Conservation (phyloP, 1,140 invertebrate genomes). For the Hylaeus volcanicus region DNA sequence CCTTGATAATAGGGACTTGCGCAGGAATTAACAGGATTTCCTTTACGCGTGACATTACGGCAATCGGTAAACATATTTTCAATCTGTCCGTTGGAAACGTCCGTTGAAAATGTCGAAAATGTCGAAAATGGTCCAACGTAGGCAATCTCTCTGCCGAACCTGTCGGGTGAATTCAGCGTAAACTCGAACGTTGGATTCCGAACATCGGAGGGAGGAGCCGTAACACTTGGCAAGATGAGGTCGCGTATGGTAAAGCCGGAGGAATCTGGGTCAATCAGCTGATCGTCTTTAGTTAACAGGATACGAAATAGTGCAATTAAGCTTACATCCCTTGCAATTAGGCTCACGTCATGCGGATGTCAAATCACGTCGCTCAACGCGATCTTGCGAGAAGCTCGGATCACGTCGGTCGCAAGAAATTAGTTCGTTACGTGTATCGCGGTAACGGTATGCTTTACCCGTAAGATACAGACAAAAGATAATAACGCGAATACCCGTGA, state of each 20-base stretch:
- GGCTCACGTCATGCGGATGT: constrained; percentile 33
- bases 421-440: not conserved
- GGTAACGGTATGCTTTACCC: too few relatives aligned
- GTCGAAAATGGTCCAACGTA: too few relatives aligned
- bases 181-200: not conserved
- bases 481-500: too few relatives aligned
- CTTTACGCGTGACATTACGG: too few relatives aligned
- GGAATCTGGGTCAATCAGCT: constrained; percentile 46
- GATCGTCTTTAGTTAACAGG: constrained; percentile 52
- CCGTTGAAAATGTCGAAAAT: too few relatives aligned
- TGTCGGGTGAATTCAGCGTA: not conserved
- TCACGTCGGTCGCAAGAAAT: not conserved
- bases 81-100: too few relatives aligned
- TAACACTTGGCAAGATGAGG: constrained; percentile 11
- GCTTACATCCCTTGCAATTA: constrained; percentile 43
- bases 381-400: not conserved
- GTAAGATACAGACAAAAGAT: too few relatives aligned
- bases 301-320: constrained; percentile 47
- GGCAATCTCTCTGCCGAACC: not conserved
- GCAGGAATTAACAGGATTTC: too few relatives aligned
- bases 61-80: too few relatives aligned
- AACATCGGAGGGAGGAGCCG: not conserved
- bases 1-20: too few relatives aligned
- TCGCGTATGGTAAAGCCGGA: not conserved
- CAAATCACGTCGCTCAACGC: constrained; percentile 1